Percentiles rank a stretch among this genome's conserved stretches.
These are phyloP conservation scores for Coleophora deauratella DNA, from an alignment of 2,888 invertebrate genomes.

Conservation along the genomic window DNA sequence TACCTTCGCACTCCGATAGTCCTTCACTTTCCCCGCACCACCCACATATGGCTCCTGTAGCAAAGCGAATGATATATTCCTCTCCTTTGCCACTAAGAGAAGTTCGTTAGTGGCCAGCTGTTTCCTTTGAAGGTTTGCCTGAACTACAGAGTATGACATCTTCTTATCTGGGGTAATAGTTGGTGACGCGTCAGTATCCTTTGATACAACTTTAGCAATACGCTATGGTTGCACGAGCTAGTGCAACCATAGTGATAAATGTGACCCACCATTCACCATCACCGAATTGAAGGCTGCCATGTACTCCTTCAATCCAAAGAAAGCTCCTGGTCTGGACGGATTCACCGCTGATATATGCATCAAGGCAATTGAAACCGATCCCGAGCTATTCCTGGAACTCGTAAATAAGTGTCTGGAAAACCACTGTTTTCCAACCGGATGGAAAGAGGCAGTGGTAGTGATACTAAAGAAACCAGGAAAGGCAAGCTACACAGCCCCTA, in stretches of 20 bases:
- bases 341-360: constrained; percentile 17
- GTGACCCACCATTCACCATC: constrained; percentile 9
- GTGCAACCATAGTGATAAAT: background rate
- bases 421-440: constrained; percentile 4
- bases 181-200: too few species aligned
- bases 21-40: too few species aligned
- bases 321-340: constrained; percentile 17
- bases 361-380: constrained; percentile 6
- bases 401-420: constrained; percentile 3
- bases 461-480: constrained; percentile 7
- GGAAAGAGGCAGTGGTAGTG: constrained; percentile 7
- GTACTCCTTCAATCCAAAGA: constrained; percentile 9
- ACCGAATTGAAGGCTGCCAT: constrained; percentile 7
- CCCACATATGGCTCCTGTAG: too few species aligned
- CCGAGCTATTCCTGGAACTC: constrained; percentile 1
- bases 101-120: too few species aligned
- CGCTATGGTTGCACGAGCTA: too few species aligned
- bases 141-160: too few species aligned
- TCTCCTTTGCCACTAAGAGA: too few species aligned
- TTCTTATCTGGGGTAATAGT: too few species aligned
- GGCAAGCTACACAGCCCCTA: background rate
- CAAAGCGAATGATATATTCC: background rate
- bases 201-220: too few species aligned
- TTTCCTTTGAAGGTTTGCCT: too few species aligned
- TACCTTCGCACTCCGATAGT: too few species aligned